Percentiles rank a stretch among this genome's conserved stretches.
These are phyloP conservation scores for Sitophilus oryzae DNA, from an alignment of 1,140 invertebrate genomes.

Conservation along the genomic window DNA sequence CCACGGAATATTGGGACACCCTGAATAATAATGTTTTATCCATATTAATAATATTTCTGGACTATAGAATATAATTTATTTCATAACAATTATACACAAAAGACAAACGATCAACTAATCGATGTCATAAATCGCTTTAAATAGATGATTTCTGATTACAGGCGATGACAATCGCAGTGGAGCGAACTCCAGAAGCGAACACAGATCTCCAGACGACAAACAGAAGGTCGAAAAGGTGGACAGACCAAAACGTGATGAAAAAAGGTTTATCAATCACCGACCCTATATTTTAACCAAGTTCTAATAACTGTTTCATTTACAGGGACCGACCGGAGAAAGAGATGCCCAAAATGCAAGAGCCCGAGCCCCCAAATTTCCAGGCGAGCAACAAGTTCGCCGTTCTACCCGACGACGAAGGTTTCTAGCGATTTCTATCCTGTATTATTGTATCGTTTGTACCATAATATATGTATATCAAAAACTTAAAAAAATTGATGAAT, in stretches of 20 bases:
- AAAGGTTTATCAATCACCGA: conserved; percentile 22
- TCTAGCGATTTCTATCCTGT: conserved; percentile 21
- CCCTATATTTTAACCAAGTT: background rate
- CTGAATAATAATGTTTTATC: too few relatives aligned
- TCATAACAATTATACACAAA: too few relatives aligned
- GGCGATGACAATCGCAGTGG: conserved; percentile 17
- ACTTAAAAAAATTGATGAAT: background rate
- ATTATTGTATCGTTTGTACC: conserved; percentile 10
- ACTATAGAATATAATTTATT: too few relatives aligned
- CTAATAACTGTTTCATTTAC: conserved; percentile 22
- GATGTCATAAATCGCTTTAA: too few relatives aligned
- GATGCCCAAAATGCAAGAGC: conserved; percentile 41
- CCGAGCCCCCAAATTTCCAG: conserved; percentile 38
- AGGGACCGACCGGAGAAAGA: conserved; percentile 36
- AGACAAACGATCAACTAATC: too few relatives aligned
- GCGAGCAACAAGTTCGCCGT: conserved; percentile 39
- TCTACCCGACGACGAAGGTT: conserved; percentile 41
- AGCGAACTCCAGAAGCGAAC: conserved; percentile 7
- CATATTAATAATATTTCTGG: too few relatives aligned
- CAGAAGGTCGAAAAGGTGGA: conserved; percentile 20
- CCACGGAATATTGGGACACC: too few relatives aligned
- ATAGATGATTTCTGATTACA: conserved; percentile 4
- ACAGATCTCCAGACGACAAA: conserved; percentile 22
- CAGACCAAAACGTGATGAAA: conserved; percentile 27
- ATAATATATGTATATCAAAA: conserved; percentile 9